Conservation (phyloP, 2,888 invertebrate genomes). For the Acanthosepion lycidas region DNA sequence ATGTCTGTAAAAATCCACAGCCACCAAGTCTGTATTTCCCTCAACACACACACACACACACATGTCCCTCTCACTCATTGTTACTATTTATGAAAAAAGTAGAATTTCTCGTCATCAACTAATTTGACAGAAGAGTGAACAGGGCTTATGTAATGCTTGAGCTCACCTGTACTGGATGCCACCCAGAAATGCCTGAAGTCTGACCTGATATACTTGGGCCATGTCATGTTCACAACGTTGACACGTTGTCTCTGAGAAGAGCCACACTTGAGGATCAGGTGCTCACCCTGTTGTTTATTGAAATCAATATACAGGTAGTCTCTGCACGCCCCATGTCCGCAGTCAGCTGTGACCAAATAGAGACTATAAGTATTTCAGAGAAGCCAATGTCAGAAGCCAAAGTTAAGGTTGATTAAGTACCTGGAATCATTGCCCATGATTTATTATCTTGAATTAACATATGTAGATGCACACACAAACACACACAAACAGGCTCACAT, state of each 20-base stretch:
- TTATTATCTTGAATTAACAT: not conserved
- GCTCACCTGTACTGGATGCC: constrained; percentile 15
- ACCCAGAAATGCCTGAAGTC: constrained; percentile 33
- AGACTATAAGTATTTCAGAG: not conserved
- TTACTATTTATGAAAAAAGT: too few species aligned
- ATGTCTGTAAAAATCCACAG: too few species aligned
- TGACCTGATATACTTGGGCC: constrained; percentile 22
- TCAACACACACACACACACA: too few species aligned
- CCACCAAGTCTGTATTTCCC: too few species aligned
- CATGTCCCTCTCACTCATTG: too few species aligned
- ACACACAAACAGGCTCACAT: not conserved
- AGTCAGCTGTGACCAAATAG: not conserved
- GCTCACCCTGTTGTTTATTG: not conserved
- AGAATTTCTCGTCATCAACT: not conserved
- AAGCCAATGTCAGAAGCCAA: not conserved
- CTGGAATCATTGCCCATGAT: not conserved
- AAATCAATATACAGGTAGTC: not conserved
- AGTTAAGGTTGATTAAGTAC: constrained; percentile 18
- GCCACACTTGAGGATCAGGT: constrained; percentile 20
- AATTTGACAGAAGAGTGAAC: constrained; percentile 15
- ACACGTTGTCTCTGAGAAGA: not conserved
- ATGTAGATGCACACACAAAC: not conserved
- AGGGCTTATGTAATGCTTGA: constrained; percentile 33
- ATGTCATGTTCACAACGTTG: constrained; percentile 33
- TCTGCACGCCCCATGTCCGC: not conserved